phyloP scores from a whole-genome alignment of 2,888 invertebrate species.

The Lamellibrachia satsuma region DNA sequence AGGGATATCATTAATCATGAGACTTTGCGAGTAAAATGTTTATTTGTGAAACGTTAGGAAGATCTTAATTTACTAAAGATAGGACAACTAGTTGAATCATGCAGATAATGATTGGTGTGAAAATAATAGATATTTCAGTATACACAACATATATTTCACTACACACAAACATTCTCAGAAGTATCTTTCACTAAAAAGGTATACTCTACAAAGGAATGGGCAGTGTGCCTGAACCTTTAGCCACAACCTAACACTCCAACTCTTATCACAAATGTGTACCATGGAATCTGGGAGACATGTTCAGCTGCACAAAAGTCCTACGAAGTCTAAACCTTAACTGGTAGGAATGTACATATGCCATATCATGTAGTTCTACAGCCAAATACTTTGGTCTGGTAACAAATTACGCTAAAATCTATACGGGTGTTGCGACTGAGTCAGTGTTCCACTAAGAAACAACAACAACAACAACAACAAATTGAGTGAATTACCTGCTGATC shows the following conservation, averaged over 20 bases:
- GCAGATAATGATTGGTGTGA: too few species aligned
- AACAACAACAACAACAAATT: neutral
- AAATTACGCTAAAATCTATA: neutral
- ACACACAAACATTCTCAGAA: too few species aligned
- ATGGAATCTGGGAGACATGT: neutral
- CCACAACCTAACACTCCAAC: neutral
- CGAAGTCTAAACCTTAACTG: neutral
- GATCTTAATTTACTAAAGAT: too few species aligned
- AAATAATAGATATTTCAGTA: too few species aligned
- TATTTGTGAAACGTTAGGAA: too few species aligned
- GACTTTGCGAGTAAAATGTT: neutral
- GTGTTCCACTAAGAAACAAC: neutral
- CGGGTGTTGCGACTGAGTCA: neutral
- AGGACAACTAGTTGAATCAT: too few species aligned
- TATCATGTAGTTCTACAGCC: neutral
- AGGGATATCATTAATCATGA: neutral
- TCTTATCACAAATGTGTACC: neutral
- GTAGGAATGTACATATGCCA: neutral
- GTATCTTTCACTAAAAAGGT: neutral
- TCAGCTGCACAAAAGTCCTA: neutral
- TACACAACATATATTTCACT: too few species aligned
- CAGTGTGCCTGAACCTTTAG: neutral
- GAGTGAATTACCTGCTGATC: conserved; percentile 8
- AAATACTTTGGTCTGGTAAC: neutral
- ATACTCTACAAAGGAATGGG: neutral